Evolutionary conservation across 2,797 vertebrate species (phyloP).

Genomic region (Clarias laeviceps): DNA sequence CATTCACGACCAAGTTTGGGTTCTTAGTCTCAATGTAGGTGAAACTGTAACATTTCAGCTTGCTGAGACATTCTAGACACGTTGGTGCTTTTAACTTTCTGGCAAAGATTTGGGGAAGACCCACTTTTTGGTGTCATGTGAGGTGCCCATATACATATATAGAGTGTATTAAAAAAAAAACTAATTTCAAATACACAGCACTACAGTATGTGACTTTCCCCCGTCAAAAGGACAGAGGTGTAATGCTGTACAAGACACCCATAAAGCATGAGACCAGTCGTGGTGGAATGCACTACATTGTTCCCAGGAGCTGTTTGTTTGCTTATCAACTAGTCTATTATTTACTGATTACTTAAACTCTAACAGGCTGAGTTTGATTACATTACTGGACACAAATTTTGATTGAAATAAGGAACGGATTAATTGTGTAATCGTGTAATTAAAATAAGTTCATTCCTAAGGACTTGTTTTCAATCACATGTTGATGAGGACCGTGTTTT

Average conservation of each 20-base stretch:
- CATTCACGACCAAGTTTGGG: background rate
- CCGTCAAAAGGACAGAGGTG: background rate
- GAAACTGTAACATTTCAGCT: background rate
- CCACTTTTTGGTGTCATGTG: background rate
- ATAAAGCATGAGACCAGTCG: constrained; percentile 7
- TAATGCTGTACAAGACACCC: constrained; percentile 19
- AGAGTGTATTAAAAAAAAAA: background rate
- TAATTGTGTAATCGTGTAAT: constrained; percentile 71
- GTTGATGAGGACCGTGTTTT: constrained; percentile 62
- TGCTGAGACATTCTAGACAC: too few relatives aligned
- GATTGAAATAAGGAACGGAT: constrained; percentile 53
- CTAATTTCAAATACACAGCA: background rate
- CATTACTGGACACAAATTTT: constrained; percentile 33
- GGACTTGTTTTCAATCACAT: constrained; percentile 69
- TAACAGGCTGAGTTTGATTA: constrained; percentile 18
- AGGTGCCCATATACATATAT: background rate
- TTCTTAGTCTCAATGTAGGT: background rate
- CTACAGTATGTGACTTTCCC: constrained; percentile 39
- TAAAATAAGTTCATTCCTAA: constrained; percentile 70
- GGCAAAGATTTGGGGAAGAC: background rate
- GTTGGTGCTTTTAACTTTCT: background rate
- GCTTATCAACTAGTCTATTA: constrained; percentile 29
- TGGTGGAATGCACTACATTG: background rate
- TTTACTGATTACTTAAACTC: constrained; percentile 50
- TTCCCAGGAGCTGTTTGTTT: constrained; percentile 15